Evolutionary conservation across 2,113 vertebrate genomes (phyloP).

Genomic region (Eolophus roseicapilla): DNA sequence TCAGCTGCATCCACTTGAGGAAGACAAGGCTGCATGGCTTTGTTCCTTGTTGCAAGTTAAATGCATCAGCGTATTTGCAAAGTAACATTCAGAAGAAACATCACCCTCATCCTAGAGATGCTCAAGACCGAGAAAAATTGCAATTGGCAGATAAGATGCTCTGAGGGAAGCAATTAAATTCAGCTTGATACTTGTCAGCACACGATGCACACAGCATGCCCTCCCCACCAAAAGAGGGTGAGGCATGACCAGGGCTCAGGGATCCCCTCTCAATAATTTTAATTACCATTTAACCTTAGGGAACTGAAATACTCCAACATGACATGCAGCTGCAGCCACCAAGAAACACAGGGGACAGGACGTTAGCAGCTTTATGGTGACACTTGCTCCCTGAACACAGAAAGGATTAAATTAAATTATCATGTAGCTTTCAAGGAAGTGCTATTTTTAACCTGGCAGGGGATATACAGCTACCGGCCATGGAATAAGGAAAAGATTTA

Average conservation of each 20-base stretch:
- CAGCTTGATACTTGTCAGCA: background rate
- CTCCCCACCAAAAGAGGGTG: background rate
- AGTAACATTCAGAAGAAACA: background rate
- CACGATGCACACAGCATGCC: background rate
- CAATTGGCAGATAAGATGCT: background rate
- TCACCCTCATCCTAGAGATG: background rate
- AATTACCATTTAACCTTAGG: slow-evolving; percentile 9
- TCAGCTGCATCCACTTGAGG: background rate
- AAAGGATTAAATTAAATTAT: slow-evolving; percentile 23
- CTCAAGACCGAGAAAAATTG: background rate
- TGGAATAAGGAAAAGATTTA: background rate
- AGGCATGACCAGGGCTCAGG: background rate
- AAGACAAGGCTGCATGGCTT: background rate
- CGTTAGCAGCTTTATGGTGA: background rate
- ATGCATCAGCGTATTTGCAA: background rate
- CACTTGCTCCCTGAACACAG: background rate
- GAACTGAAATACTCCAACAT: background rate
- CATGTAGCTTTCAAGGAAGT: background rate
- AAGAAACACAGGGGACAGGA: background rate
- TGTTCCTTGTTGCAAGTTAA: background rate
- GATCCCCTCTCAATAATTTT: background rate
- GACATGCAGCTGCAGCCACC: background rate
- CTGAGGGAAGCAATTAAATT: background rate
- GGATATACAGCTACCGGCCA: background rate
- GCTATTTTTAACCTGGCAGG: background rate